phyloP scores from a whole-genome alignment of 2,113 vertebrate species.

The Setophaga petechia region DNA sequence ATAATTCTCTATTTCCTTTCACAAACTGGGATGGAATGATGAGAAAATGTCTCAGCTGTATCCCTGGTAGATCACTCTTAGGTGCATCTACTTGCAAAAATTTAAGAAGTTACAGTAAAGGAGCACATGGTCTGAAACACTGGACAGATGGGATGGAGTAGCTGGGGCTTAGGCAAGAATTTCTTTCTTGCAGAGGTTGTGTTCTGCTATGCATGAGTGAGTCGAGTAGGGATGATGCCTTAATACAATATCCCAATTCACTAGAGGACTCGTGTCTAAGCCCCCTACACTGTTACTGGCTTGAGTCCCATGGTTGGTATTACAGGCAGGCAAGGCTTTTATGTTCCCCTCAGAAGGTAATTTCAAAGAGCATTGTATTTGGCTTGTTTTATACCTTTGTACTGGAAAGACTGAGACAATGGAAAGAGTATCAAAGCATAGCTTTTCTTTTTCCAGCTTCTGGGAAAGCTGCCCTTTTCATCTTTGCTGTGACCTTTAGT shows the following conservation, averaged over 20 bases:
- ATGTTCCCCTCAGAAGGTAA: background rate
- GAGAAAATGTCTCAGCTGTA: background rate
- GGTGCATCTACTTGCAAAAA: background rate
- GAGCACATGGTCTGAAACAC: background rate
- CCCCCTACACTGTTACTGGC: background rate
- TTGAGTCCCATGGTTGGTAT: background rate
- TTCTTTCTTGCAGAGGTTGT: background rate
- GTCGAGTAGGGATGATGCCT: background rate
- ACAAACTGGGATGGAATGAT: background rate
- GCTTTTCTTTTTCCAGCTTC: background rate
- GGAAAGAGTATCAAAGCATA: background rate
- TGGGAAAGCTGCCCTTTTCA: background rate
- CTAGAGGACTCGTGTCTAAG: background rate
- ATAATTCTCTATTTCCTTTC: background rate
- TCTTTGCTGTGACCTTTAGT: conserved; percentile 6
- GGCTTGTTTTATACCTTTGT: background rate
- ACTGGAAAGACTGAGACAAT: background rate
- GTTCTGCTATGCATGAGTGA: background rate
- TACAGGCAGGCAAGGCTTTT: background rate
- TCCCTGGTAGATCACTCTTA: background rate
- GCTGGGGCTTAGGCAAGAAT: background rate
- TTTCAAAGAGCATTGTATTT: conserved; percentile 3
- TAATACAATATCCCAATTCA: background rate
- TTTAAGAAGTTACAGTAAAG: background rate
- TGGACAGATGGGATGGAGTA: background rate